Evolutionary conservation across 2,888 invertebrate genomes (phyloP), one percentile per base, ranked within the genome.

Genomic region (Ceriagrion tenellum): DNA sequence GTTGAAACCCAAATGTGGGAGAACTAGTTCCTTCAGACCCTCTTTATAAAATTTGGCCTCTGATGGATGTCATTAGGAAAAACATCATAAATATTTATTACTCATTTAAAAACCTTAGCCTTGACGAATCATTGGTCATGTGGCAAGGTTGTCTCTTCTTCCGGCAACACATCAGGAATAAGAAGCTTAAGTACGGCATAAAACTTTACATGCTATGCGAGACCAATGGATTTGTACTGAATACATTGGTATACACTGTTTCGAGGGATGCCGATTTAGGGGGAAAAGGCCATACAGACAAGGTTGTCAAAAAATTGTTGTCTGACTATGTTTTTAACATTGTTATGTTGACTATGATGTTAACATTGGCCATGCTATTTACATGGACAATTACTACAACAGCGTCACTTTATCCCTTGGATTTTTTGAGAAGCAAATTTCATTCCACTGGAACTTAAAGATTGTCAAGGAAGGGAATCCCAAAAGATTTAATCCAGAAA

Each of bases 31-130:
- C 69, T 18, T 8, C 23, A 69, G 69, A 69, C n/a, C 69, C 69
- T 69, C 26, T 69, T 12, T 69, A 26, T 12, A 69, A 69, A n/a
- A n/a, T 26, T 8, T 1, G 96, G 35, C 96, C 96, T 55, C 55
- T 97, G n/a, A 95, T 97, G 30, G 96, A 96, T 95, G 96, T 96
- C 96, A 97, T 97, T 96, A 96, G 96, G 95, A 96, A 96, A 96
- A 96, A 95, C 20, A 96, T 96, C 96, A 96, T 95, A 18, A 90
- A 95, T 55, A 95, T 96, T 63, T 96, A 96, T 95, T 96, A 96
- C 95, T 96, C 96, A 12, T 96, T 96, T 0, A 96, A 96, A 96
- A 95, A 96, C 55, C 95, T 96, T 2, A 96, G 96, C 56, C 88
- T 96, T n/a, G 96, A 96, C 95, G 96, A 96, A 93, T 96, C 96